Percentiles rank a stretch among this genome's conserved stretches.
phyloP scores from a whole-genome alignment of 2,888 invertebrate genomes.

The Choreutis nemorana region DNA sequence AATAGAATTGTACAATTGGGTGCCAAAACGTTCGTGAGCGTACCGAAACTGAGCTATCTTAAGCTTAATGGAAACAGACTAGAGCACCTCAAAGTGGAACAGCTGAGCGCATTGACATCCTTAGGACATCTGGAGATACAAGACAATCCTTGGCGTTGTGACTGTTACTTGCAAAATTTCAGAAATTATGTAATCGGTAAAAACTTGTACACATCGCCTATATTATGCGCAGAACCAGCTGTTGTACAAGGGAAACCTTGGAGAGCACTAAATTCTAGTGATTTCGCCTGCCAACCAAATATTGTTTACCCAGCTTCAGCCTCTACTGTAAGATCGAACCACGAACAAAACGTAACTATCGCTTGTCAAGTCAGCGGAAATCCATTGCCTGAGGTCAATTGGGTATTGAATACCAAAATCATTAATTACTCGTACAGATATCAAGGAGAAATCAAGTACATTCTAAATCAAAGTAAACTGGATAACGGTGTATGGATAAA shows the following conservation, averaged over 20 bases:
- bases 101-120: conserved; percentile 70
- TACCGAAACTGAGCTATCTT: conserved; percentile 73
- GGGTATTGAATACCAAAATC: conserved; percentile 73
- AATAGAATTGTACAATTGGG: conserved; percentile 77
- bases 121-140: conserved; percentile 78
- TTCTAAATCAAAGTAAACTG: conserved; percentile 28
- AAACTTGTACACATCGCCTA: conserved; percentile 78
- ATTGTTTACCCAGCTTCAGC: conserved; percentile 71
- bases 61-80: conserved; percentile 79
- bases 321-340: conserved; percentile 68
- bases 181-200: conserved; percentile 78
- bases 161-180: conserved; percentile 82
- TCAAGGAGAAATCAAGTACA: conserved; percentile 58
- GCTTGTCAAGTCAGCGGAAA: conserved; percentile 79
- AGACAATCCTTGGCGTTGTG: conserved; percentile 89
- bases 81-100: conserved; percentile 70
- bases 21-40: conserved; percentile 73
- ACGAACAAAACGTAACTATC: conserved; percentile 74
- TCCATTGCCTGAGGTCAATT: conserved; percentile 78
- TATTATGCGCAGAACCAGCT: conserved; percentile 76
- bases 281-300: conserved; percentile 85
- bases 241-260: conserved; percentile 74
- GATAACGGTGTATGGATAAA: conserved; percentile 70
- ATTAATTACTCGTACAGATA: conserved; percentile 62
- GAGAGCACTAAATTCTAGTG: conserved; percentile 73